Base-by-base conservation (phyloP, 2,113 vertebrate genomes). In the Eptatretus burgeri region DNA sequence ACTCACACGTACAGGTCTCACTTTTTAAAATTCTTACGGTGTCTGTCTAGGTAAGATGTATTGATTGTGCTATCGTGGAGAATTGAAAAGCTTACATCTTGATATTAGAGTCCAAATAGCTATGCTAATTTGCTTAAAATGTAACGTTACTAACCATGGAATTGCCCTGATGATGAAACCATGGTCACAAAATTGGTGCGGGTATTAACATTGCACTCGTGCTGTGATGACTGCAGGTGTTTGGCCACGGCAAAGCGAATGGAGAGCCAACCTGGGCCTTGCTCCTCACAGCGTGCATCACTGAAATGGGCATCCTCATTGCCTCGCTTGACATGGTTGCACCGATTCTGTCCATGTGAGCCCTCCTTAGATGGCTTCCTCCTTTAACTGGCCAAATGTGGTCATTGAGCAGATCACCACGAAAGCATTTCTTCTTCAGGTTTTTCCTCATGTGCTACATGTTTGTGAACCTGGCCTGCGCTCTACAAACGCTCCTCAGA, bases 401-500 rank as follows among this genome's bases (percentile, higher is more conserved):
- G 27, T 3, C 27, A 3, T 41, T 41, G 27, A 41, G 27, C 27
- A 41, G 27, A 41, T 41, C 27, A 41, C 27, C 3, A 41, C 7
- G 27, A 41, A 41, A 41, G 27, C 3, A 41, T 41, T 41, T 63
- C 20, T 52, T 50, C 66, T 50, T 51, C 74, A 95, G 89, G 89
- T 94, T 98, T 75, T 98, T 98, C 73, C 68, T 98, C 75, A 98
- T 98, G 91, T 98, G 91, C 67, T 98, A 98, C 72, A 79, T 98
- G 64, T 98, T 98, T 69, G 91, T 98, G 67, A 98, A 98, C 71
- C 75, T 98, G 53, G 91, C 91, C 1, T 98, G 91, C 71, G 91
- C 91, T 1, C 84, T 98, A 13, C 91, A 98, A 72, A 98, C 91
- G 0, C 83, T 98, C 27, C 72, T 98, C 41, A 75, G 85, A 53